These are phyloP conservation scores for Dioctria rufipes DNA, from an alignment of 2,888 invertebrate genomes.

Conservation along the genomic window DNA sequence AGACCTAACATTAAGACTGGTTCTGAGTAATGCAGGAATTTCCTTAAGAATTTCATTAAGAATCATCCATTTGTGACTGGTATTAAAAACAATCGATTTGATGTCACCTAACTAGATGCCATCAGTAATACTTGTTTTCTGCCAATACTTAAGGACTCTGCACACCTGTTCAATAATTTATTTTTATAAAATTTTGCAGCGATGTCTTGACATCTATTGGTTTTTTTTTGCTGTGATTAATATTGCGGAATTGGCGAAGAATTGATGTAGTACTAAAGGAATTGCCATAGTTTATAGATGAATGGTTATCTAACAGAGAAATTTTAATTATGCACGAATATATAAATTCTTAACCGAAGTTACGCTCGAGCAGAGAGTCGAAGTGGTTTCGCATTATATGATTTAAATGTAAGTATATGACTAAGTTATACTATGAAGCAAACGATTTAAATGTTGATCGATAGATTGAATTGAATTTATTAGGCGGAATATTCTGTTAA, in stretches of 20 bases:
- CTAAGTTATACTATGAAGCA: too few relatives aligned
- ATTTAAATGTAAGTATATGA: too few relatives aligned
- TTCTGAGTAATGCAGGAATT: constrained; percentile 48
- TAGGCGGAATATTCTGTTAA: too few relatives aligned
- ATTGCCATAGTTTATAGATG: too few relatives aligned
- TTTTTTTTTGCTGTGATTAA: not conserved
- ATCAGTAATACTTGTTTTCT: not conserved
- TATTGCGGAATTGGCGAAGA: constrained; percentile 31
- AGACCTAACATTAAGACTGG: constrained; percentile 52
- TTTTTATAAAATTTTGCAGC: constrained; percentile 35
- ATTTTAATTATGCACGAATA: too few relatives aligned
- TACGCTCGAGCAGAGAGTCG: too few relatives aligned
- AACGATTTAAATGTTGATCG: too few relatives aligned
- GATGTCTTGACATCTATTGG: constrained; percentile 8
- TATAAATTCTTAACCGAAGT: too few relatives aligned
- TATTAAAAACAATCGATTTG: constrained; percentile 48
- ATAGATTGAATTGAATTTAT: too few relatives aligned
- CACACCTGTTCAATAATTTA: constrained; percentile 52
- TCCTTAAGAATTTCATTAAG: constrained; percentile 53
- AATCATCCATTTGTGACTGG: constrained; percentile 46
- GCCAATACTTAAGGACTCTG: constrained; percentile 8
- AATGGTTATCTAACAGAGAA: too few relatives aligned
- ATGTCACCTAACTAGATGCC: constrained; percentile 52
- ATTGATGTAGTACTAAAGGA: not conserved
- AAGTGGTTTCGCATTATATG: too few relatives aligned